phyloP scores from a whole-genome alignment of 2,888 invertebrate species.

The Drosophila flavopinicola region DNA sequence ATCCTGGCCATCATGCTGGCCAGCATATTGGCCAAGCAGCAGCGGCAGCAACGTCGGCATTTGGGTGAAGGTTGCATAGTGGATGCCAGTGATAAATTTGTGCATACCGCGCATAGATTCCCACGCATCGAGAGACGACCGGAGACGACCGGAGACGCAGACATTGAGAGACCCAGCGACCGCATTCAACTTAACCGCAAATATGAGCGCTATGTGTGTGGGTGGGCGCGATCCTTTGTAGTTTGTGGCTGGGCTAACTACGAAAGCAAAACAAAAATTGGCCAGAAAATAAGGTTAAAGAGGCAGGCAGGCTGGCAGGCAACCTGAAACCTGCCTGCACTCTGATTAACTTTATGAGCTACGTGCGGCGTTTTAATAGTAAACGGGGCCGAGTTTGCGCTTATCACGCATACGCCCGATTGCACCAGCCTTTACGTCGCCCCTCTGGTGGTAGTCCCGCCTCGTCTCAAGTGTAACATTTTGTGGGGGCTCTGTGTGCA shows the following conservation, averaged over 20 bases:
- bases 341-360: conserved; percentile 78
- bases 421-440: conserved; percentile 33
- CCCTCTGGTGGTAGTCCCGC: conserved; percentile 9
- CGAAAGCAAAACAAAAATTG: conserved; percentile 32
- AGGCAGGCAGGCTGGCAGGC: no score
- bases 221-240: conserved; percentile 50
- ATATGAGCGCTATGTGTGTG: conserved; percentile 69
- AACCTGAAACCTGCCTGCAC: conserved; percentile 43
- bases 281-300: conserved; percentile 9
- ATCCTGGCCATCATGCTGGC: conserved; percentile 61
- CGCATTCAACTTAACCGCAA: conserved; percentile 64
- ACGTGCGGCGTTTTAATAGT: conserved; percentile 74
- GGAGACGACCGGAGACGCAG: conserved; percentile 25
- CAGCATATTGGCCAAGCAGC: conserved; percentile 67
- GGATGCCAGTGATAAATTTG: conserved; percentile 77
- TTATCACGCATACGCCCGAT: conserved; percentile 72
- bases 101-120: conserved; percentile 79
- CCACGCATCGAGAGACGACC: conserved; percentile 49
- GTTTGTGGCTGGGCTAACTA: conserved; percentile 53
- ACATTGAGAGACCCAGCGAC: conserved; percentile 22
- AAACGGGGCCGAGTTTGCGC: conserved; percentile 48
- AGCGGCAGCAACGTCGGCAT: conserved; percentile 51
- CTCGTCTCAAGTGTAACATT: conserved; percentile 76
- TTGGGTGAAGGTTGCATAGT: conserved; percentile 76
- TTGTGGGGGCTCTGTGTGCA: conserved; percentile 53